Evolutionary conservation across 2,888 invertebrate genomes (phyloP).

Genomic region (Ctenicera cuprea): DNA sequence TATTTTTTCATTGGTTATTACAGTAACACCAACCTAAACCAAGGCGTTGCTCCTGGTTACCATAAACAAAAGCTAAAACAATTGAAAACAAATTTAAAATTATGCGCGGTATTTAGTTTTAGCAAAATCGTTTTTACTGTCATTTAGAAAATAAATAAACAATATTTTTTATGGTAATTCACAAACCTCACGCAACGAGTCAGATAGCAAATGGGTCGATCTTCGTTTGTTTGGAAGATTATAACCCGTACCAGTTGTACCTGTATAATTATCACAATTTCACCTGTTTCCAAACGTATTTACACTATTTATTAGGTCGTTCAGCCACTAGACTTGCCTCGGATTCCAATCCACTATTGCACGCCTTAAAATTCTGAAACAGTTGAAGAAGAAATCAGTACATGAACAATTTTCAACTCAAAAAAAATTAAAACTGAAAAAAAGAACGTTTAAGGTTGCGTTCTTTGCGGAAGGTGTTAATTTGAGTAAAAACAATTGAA

Average conservation of each 20-base stretch:
- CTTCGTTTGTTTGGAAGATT: conserved; percentile 11
- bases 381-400: neutral
- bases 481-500: too few relatives aligned
- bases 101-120: too few relatives aligned
- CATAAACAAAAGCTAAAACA: too few relatives aligned
- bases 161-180: too few relatives aligned
- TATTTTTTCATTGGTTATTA: too few relatives aligned
- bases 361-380: neutral
- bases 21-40: too few relatives aligned
- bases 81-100: too few relatives aligned
- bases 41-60: neutral
- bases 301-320: conserved; percentile 60
- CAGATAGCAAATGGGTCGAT: neutral
- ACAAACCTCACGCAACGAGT: neutral
- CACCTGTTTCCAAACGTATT: conserved; percentile 64
- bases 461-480: too few relatives aligned
- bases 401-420: neutral
- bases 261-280: conserved; percentile 66
- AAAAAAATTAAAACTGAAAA: too few relatives aligned
- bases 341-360: neutral
- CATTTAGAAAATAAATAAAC: too few relatives aligned
- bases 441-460: too few relatives aligned
- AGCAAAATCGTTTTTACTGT: too few relatives aligned
- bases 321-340: conserved; percentile 7
- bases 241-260: conserved; percentile 51